Evolutionary conservation across 2,113 vertebrate genomes (phyloP).

Genomic region (Corythaeola cristata): DNA sequence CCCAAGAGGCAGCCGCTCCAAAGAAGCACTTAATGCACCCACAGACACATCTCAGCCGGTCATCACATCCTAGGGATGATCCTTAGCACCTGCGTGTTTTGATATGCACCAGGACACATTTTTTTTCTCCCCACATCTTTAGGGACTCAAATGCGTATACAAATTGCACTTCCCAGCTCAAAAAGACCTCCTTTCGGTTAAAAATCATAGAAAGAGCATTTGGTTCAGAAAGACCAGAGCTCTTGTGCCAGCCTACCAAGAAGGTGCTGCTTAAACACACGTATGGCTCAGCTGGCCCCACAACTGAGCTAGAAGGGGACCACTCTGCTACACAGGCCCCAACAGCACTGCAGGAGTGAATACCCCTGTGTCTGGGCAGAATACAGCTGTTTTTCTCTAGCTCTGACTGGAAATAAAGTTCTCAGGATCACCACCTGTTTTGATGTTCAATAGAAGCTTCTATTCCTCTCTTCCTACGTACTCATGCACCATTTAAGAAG

Average conservation of each 20-base stretch:
- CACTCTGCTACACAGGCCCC: neutral
- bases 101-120: neutral
- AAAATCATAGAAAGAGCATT: neutral
- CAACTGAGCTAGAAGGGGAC: fast-evolving
- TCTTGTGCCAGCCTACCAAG: neutral
- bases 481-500: neutral
- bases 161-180: neutral
- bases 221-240: too few relatives aligned
- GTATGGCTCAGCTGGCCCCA: fast-evolving
- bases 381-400: neutral
- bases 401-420: neutral
- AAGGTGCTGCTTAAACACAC: neutral
- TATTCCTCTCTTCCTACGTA: neutral
- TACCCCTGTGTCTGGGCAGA: neutral
- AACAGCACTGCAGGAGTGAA: neutral
- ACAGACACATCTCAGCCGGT: neutral
- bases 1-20: neutral
- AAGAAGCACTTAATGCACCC: neutral
- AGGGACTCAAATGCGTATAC: neutral
- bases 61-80: neutral
- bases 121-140: neutral
- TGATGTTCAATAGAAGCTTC: neutral
- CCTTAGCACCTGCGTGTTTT: neutral
- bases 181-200: neutral
- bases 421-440: neutral